A percentile compares a stretch with the other conserved stretches of the same genome.
These are phyloP conservation scores for Orussus abietinus DNA, from an alignment of 1,140 invertebrate genomes.

Conservation along the genomic window DNA sequence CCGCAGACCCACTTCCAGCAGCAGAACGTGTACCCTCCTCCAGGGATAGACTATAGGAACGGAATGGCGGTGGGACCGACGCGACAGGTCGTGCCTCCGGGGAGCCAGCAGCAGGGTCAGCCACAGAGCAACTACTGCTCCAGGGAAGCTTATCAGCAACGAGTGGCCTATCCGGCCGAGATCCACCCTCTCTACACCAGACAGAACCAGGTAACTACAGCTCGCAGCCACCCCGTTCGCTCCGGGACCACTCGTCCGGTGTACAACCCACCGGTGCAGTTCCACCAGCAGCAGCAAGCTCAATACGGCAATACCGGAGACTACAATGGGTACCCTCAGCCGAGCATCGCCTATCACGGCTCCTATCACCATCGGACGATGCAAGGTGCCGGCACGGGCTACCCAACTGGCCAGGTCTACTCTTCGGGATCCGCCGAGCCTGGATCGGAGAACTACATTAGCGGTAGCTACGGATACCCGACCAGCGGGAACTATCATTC, in stretches of 20 bases:
- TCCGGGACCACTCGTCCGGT: constrained; percentile 28
- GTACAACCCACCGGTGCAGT: constrained; percentile 44
- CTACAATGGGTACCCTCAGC: constrained; percentile 47
- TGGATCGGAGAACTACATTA: constrained; percentile 33
- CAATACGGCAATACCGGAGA: constrained; percentile 41
- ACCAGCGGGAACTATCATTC: constrained; percentile 33
- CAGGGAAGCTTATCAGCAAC: constrained; percentile 36
- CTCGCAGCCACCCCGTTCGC: no score
- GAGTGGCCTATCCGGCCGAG: constrained; percentile 37
- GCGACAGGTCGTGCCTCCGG: constrained; percentile 30
- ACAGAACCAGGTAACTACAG: constrained; percentile 39
- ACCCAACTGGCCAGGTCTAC: constrained; percentile 34
- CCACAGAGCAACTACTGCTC: constrained; percentile 41
- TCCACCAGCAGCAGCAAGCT: constrained; percentile 40
- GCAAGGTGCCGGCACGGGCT: constrained; percentile 31
- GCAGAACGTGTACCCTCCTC: constrained; percentile 39
- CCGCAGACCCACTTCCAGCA: constrained; percentile 37
- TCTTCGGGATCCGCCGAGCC: constrained; percentile 32
- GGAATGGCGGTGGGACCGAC: constrained; percentile 28
- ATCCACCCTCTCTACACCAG: constrained; percentile 58
- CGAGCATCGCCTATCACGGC: constrained; percentile 35
- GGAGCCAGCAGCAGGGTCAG: constrained; percentile 30
- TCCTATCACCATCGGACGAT: constrained; percentile 39
- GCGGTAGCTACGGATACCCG: constrained; percentile 37
- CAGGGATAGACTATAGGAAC: constrained; percentile 45